Base-by-base conservation (phyloP, 2,888 invertebrate genomes). In the Pycnomerus fuliginosus region DNA sequence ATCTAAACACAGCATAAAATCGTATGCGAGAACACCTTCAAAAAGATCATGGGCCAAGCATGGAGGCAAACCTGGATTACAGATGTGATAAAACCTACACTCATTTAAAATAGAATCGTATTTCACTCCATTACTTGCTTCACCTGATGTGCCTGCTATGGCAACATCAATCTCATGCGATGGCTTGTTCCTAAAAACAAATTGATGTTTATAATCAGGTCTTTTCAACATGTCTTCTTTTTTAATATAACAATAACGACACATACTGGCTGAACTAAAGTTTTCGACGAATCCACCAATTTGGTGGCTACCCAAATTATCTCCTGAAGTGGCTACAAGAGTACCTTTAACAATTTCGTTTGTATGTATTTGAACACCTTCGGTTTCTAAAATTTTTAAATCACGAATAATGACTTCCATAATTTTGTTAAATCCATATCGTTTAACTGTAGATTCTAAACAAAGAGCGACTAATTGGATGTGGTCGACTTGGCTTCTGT, bases 321-420 rank as follows among this genome's bases (percentile, higher is more conserved):
- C n/a, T n/a, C n/a, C n/a, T n/a, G n/a, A n/a, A n/a, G 56, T 64
- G 56, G 56, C 55, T 15, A 15, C 16, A 53, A 56, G 61, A 10
- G 60, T 62, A 17, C 61, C 63, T n/a, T n/a, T n/a, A n/a, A n/a
- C n/a, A 15, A 65, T 45, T 45, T 57, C 51, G 35, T 64, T 61
- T 33, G 54, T 46, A n/a, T 55, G 56, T 36, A 59, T 36, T 46
- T 56, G 58, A 30, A 58, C 58, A 1, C 55, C 56, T 36, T 48
- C 16, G 50, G 15, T n/a, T 2, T 13, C 28, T 22, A 56, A 14
- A 3, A 60, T 2, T 24, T 48, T 31, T 2, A 55, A 56, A 44
- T 44, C 36, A 16, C 44, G 22, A 58, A 45, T 24, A 58, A 44
- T 12, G 27, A 24, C 22, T 53, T 35, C 11, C 7, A 58, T 45